These are phyloP conservation scores for Epinephelus moara DNA, from an alignment of 2,113 vertebrate species.

Conservation along the genomic window DNA sequence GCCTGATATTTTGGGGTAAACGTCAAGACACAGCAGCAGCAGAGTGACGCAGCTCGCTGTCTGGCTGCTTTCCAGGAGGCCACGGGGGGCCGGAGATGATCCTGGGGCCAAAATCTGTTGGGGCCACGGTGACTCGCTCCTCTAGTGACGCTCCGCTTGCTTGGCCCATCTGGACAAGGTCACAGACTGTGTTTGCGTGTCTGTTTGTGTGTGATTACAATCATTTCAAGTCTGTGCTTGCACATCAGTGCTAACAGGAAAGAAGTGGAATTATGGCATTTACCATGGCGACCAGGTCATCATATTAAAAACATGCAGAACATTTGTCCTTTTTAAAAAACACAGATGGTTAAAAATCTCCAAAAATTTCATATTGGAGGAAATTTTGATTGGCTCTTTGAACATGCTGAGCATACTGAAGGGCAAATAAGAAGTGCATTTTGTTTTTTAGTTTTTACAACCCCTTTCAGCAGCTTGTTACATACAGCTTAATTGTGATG, in stretches of 20 bases:
- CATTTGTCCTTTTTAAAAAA: too few relatives aligned
- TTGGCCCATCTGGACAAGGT: constrained; percentile 38
- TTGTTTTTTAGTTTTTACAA: too few relatives aligned
- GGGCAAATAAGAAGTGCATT: too few relatives aligned
- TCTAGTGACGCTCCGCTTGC: constrained; percentile 20
- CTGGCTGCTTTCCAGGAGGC: constrained; percentile 11
- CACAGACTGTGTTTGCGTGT: constrained; percentile 14
- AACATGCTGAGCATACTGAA: too few relatives aligned
- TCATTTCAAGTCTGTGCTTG: not conserved
- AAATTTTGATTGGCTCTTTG: too few relatives aligned
- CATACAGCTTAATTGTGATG: too few relatives aligned
- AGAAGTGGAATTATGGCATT: not conserved
- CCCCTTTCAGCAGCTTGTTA: too few relatives aligned
- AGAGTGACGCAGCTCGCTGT: not conserved
- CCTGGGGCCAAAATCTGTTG: constrained; percentile 23
- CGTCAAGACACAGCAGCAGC: not conserved
- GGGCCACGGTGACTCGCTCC: constrained; percentile 17
- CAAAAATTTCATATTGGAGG: too few relatives aligned
- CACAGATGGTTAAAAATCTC: too few relatives aligned
- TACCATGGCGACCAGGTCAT: not conserved
- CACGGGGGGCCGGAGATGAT: not conserved
- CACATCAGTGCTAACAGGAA: too few relatives aligned
- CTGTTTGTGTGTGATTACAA: not conserved
- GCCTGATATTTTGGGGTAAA: not conserved
- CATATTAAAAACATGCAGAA: too few relatives aligned